Evolutionary conservation across 1,140 invertebrate species (phyloP), one percentile per base, ranked within the genome.

Genomic region (Leptopilina boulardi): DNA sequence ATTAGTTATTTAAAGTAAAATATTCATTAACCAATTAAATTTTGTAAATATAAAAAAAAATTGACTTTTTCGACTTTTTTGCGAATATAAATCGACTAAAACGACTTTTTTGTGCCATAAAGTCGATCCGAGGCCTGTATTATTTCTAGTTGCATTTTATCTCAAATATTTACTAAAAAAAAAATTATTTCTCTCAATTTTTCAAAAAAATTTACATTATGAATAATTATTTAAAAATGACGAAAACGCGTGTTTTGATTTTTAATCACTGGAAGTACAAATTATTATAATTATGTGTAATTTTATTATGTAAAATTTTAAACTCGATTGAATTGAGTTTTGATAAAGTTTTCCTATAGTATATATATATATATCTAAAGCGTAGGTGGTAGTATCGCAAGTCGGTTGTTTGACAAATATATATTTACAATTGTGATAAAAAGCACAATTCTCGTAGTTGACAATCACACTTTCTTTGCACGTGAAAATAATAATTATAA

Each of bases 381-480:
- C 26, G 59, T 66, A 66, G 59, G 23, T 66, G 2, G 59, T 23
- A 30, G 59, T 23, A 30, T 66, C 51, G 3, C 18, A 54, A 10
- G 23, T 66, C 23, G 15, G 21, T 59, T 59, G 56, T 59, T 59
- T 59, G 59, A 26, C 3, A 30, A 66, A 59, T 26, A 66, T 23
- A 66, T 66, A 30, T 66, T 66, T 66, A 66, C 59, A 23, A 26
- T 66, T 56, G 9, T n/a, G 59, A 66, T 66, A 66, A 66, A 66
- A 66, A 66, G 11, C 11, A n/a, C n/a, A 30, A 30, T 30, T 30
- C 19, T 30, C 2, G 6, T 9, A 34, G 23, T 66, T 66, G 15
- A 3, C 26, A 66, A 66, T n/a, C 21, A 19, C 6, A 66, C 10
- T 34, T n/a, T 59, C 21, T 1, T 23, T 66, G 23, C 21, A 30